These are phyloP conservation scores for Dynastes maya DNA, from an alignment of 2,888 invertebrate species.

Conservation along the genomic window DNA sequence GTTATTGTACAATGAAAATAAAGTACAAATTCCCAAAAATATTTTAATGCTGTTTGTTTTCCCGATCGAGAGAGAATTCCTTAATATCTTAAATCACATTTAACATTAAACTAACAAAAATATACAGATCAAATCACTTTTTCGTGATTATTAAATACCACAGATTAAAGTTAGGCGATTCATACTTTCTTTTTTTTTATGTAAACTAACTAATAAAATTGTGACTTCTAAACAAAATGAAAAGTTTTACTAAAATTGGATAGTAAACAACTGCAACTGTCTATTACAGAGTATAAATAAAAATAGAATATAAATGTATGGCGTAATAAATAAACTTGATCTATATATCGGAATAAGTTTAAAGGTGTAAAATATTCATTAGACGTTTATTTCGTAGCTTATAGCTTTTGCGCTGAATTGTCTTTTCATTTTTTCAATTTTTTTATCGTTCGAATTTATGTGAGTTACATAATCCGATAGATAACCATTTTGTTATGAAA, in stretches of 20 bases:
- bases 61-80: slow-evolving; percentile 48
- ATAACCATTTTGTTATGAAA: too few species aligned
- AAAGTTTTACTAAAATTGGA: slow-evolving; percentile 3
- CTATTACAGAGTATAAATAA: slow-evolving; percentile 22
- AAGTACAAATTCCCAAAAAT: slow-evolving; percentile 53
- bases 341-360: background rate
- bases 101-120: slow-evolving; percentile 53
- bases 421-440: too few species aligned
- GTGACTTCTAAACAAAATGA: slow-evolving; percentile 31
- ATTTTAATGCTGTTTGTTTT: slow-evolving; percentile 46
- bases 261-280: slow-evolving; percentile 40
- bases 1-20: slow-evolving; percentile 52
- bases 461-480: too few species aligned
- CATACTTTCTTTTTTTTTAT: background rate
- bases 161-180: slow-evolving; percentile 50
- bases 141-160: slow-evolving; percentile 50
- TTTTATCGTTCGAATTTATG: too few species aligned
- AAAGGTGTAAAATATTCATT: too few species aligned
- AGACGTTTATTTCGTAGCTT: too few species aligned
- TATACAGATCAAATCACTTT: slow-evolving; percentile 52
- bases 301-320: slow-evolving; percentile 21
- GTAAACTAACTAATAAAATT: background rate
- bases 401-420: too few species aligned
- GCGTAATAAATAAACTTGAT: slow-evolving; percentile 20
- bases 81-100: slow-evolving; percentile 53